These are phyloP conservation scores for Hiodon tergisus DNA, from an alignment of 2,113 vertebrate species.

Conservation along the genomic window DNA sequence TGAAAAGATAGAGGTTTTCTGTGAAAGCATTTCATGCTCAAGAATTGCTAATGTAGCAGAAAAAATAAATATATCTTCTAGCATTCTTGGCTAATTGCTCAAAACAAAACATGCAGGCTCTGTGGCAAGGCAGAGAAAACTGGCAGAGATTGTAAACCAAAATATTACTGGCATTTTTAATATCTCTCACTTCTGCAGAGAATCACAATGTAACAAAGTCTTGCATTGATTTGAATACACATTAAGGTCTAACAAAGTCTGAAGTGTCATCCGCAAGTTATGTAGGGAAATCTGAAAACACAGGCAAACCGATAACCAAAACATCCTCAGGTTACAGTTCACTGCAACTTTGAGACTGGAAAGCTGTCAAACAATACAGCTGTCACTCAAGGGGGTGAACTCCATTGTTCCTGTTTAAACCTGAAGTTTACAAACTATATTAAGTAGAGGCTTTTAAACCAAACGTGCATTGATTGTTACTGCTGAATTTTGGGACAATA, in stretches of 20 bases:
- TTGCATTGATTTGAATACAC: background rate
- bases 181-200: background rate
- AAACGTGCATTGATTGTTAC: too few relatives aligned
- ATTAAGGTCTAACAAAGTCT: background rate
- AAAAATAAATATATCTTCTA: background rate
- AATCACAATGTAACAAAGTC: background rate
- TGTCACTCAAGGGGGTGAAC: background rate
- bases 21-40: background rate
- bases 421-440: background rate
- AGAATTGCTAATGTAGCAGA: background rate
- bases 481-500: too few relatives aligned
- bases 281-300: background rate
- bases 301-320: constrained; percentile 12
- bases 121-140: too few relatives aligned
- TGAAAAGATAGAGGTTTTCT: constrained; percentile 5
- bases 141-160: too few relatives aligned
- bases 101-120: background rate
- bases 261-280: background rate
- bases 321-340: background rate
- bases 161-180: background rate
- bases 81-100: background rate
- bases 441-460: too few relatives aligned
- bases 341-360: background rate
- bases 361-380: background rate
- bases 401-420: background rate